These are phyloP conservation scores for Cotesia vestalis DNA, from an alignment of 1,140 invertebrate species.

Conservation along the genomic window DNA sequence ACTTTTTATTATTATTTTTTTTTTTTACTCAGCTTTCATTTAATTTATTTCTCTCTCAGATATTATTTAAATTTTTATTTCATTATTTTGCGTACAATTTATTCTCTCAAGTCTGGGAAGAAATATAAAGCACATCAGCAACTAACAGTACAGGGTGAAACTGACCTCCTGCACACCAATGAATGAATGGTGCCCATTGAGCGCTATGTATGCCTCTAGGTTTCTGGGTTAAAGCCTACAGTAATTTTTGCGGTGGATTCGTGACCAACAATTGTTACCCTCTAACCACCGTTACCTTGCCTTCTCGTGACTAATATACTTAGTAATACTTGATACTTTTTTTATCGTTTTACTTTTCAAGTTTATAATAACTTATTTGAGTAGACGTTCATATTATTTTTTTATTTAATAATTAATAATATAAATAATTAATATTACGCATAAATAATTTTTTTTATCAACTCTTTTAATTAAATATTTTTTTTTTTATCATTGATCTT, in stretches of 20 bases:
- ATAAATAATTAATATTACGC: too few relatives aligned
- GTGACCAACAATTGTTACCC: not conserved
- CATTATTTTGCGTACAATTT: slow-evolving; percentile 4
- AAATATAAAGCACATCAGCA: slow-evolving; percentile 38
- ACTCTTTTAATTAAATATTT: too few relatives aligned
- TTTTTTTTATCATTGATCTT: too few relatives aligned
- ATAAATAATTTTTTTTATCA: too few relatives aligned
- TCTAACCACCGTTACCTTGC: too few relatives aligned
- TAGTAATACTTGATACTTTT: too few relatives aligned
- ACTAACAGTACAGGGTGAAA: slow-evolving; percentile 49
- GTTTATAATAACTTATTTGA: too few relatives aligned
- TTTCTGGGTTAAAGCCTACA: slow-evolving; percentile 23
- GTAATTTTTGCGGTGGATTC: slow-evolving; percentile 19
- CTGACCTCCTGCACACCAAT: slow-evolving; percentile 57
- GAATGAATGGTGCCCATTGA: slow-evolving; percentile 58
- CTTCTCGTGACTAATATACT: too few relatives aligned
- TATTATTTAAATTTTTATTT: not conserved
- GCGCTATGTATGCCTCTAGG: slow-evolving; percentile 34
- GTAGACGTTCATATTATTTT: too few relatives aligned
- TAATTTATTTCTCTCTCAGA: not conserved
- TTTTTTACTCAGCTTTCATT: slow-evolving; percentile 8
- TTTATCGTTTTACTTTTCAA: too few relatives aligned
- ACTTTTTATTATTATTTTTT: slow-evolving; percentile 9
- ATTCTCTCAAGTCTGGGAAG: slow-evolving; percentile 27
- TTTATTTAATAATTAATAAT: too few relatives aligned